Conservation (phyloP, 2,888 invertebrate genomes). For the Nephrotoma appendiculata region DNA sequence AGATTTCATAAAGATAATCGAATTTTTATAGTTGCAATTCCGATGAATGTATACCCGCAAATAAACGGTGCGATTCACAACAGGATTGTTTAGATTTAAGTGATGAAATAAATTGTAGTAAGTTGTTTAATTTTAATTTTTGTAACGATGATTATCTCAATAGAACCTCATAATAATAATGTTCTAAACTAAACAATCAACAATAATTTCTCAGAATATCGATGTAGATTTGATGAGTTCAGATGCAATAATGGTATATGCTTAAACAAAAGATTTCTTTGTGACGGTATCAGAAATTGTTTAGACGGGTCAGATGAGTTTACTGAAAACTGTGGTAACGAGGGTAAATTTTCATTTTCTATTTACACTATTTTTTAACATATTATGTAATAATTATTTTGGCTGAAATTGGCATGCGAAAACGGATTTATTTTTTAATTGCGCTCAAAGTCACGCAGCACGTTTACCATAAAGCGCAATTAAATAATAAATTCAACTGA, state of each 20-base stretch:
- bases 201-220: not conserved
- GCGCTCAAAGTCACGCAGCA: not conserved
- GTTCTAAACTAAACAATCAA: not conserved
- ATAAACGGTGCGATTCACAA: conserved; percentile 41
- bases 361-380: not conserved
- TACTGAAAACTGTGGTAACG: conserved; percentile 9
- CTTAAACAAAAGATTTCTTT: conserved; percentile 39
- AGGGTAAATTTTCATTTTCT: not conserved
- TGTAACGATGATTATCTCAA: not conserved
- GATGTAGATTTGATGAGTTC: conserved; percentile 38
- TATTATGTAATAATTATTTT: not conserved
- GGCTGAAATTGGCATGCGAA: not conserved
- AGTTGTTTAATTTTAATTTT: not conserved
- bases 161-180: not conserved
- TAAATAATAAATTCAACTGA: not conserved
- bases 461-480: not conserved
- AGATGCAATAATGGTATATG: conserved; percentile 48
- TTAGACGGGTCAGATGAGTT: conserved; percentile 44
- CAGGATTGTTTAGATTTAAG: conserved; percentile 41
- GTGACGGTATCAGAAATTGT: conserved; percentile 44
- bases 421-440: not conserved
- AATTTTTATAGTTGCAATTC: conserved; percentile 34
- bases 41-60: conserved; percentile 44
- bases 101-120: conserved; percentile 43
- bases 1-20: conserved; percentile 4